Evolutionary conservation across 1,140 invertebrate genomes (phyloP), one percentile per base, ranked within the genome.

Genomic region (Drosophila tristis): DNA sequence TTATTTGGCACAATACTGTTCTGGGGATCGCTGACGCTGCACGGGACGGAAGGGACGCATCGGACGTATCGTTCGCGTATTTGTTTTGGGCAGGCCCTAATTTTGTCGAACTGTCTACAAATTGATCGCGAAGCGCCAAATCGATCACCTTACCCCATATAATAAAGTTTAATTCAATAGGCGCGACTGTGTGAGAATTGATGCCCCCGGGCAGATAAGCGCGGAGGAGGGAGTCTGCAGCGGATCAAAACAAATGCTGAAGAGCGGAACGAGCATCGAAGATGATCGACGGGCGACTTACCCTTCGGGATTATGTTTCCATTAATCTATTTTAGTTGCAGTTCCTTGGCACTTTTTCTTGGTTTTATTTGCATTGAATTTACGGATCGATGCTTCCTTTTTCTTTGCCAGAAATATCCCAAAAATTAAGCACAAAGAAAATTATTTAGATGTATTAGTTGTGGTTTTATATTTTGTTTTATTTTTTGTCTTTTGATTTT

Each of bases 71-170:
- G 70, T 65, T 77, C 58, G 50, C 60, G 73, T 90, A 87, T 90
- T 78, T 85, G 80, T 80, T 80, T 85, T 73, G 55, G 43, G 55
- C 53, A 63, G 50, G 16, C 77, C 78, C 80, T 86, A 82, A 86
- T 82, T 86, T 86, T 74, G 78, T 35, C 73, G 82, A 86, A 82
- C 82, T 86, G 82, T 79, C 82, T 82, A 78, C 80, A 91, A 91
- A 91, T 89, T 89, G 89, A 91, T 91, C 89, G 85, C 80, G 80
- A 91, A 91, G 89, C 89, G 89, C 89, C 89, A 91, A 91, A 91
- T 91, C 84, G 89, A 91, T 91, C 89, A 91, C 89, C 89, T 91
- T 89, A 63, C 67, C 59, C 62, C 78, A 77, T 66, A 91, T 86
- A 86, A 89, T 80, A 89, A 89, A 74, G 65, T 51, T 43, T 51